These are phyloP conservation scores for Novumbra hubbsi DNA, from an alignment of 2,797 vertebrate genomes.

Conservation along the genomic window DNA sequence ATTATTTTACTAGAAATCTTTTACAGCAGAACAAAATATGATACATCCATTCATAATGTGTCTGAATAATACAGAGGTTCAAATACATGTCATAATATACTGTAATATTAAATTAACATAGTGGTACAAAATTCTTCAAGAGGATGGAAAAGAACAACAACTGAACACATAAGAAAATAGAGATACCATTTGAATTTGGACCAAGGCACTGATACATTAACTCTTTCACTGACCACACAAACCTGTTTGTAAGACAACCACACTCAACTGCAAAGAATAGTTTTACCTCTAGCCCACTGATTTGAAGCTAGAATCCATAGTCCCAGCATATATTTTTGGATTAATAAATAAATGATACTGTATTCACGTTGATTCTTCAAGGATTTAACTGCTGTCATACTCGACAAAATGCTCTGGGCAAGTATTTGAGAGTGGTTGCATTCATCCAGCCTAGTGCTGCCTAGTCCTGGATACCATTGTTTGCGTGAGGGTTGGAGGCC, in stretches of 20 bases:
- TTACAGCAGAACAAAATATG: slow-evolving; percentile 56
- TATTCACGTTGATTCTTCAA: no score
- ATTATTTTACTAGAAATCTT: slow-evolving; percentile 54
- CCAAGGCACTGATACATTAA: neutral
- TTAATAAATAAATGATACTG: no score
- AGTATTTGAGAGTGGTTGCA: no score
- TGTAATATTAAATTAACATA: slow-evolving; percentile 50
- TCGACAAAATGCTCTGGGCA: no score
- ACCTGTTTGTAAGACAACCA: neutral
- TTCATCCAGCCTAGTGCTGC: no score
- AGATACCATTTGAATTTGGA: neutral
- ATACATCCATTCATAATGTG: slow-evolving; percentile 63
- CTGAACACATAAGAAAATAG: slow-evolving; percentile 20
- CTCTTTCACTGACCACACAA: neutral
- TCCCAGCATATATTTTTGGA: no score
- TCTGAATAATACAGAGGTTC: slow-evolving; percentile 52
- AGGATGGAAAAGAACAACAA: slow-evolving; percentile 43
- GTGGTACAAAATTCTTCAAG: slow-evolving; percentile 41
- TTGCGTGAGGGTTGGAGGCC: no score
- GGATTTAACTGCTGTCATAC: no score
- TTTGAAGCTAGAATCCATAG: neutral
- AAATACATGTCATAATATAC: slow-evolving; percentile 42
- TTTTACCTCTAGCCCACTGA: neutral
- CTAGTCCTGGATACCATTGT: no score
- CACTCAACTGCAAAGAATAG: neutral